A percentile compares a stretch with the other conserved stretches of the same genome.
Conservation (phyloP, 2,113 vertebrate species). For the Epinephelus lanceolatus region DNA sequence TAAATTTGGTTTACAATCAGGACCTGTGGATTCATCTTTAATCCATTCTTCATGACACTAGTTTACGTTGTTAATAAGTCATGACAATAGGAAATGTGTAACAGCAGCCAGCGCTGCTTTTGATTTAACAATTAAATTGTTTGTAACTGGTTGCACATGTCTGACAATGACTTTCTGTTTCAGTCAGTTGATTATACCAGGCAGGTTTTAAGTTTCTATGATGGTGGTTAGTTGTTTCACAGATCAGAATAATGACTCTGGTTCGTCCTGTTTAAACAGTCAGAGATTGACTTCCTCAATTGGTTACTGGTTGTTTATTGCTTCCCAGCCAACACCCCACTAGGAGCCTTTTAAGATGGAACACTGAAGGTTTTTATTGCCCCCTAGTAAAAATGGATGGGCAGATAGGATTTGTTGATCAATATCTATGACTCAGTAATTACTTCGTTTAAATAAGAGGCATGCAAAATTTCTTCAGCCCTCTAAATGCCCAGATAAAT, state of each 20-base stretch:
- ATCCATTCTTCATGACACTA: too few species aligned
- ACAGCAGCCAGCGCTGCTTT: too few species aligned
- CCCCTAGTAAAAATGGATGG: slow-evolving; percentile 35
- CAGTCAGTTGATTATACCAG: background rate
- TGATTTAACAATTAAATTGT: too few species aligned
- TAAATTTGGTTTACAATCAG: too few species aligned
- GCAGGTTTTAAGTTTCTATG: background rate
- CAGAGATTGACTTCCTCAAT: slow-evolving; percentile 4
- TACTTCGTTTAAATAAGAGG: slow-evolving; percentile 38
- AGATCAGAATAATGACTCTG: slow-evolving; percentile 1
- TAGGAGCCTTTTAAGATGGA: slow-evolving; percentile 34
- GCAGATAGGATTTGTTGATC: slow-evolving; percentile 44
- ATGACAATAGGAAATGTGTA: background rate
- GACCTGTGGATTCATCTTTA: too few species aligned
- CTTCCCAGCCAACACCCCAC: slow-evolving; percentile 19
- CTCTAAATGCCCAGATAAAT: background rate
- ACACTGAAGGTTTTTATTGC: slow-evolving; percentile 47
- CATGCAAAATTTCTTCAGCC: background rate
- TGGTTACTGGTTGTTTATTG: slow-evolving; percentile 36
- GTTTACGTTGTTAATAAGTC: background rate
- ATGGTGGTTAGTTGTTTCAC: background rate
- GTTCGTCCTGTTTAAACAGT: slow-evolving; percentile 15
- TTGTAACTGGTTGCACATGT: too few species aligned
- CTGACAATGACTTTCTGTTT: too few species aligned
- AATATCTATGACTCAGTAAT: slow-evolving; percentile 49